Evolutionary conservation across 2,888 invertebrate species (phyloP), one percentile per base, ranked within the genome.

Genomic region (Cephus sareptanus): DNA sequence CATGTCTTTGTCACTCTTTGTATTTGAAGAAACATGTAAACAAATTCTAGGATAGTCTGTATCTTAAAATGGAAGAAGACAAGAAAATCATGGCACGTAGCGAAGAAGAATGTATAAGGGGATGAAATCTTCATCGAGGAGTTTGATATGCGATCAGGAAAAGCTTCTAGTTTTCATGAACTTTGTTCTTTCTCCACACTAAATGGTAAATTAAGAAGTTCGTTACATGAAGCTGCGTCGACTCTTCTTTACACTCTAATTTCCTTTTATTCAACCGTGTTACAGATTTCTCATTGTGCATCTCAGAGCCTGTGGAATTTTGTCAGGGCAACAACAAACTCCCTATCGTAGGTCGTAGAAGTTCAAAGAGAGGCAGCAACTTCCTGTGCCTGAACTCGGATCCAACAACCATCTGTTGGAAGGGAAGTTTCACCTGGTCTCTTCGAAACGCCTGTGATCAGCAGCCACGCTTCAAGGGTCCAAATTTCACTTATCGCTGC

Each of bases 371-470:
- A 74, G 3, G 74, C 6, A 74, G 34, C 23, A 73, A 69, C 23
- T 75, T 79, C 74, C 37, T 73, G 2, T 89, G 89, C 74, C 85
- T 86, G 4, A 87, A 85, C 75, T 77, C 31, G 84, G 86, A 34
- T 90, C 89, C 83, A 79, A 40, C 68, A 85, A 34, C 81, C 81
- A 30, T 90, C 79, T 86, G 84, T 75, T 83, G 87, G 83, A 85
- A 85, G 34, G 80, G 84, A 13, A 86, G 83, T 71, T 70, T 86
- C 74, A 85, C 83, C 31, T 82, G 83, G 35, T 92, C 91, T 79
- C 83, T 90, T 40, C 88, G 85, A 79, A 87, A 87, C 77, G 91
- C 90, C 74, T 91, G 92, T 77, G 88, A 88, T 4, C 81, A 86
- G 31, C 83, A 86, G 75, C 88, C 89, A 12, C 85, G 87, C 11